phyloP scores from a whole-genome alignment of 2,888 invertebrate species.

The Agonopterix subpropinquella region DNA sequence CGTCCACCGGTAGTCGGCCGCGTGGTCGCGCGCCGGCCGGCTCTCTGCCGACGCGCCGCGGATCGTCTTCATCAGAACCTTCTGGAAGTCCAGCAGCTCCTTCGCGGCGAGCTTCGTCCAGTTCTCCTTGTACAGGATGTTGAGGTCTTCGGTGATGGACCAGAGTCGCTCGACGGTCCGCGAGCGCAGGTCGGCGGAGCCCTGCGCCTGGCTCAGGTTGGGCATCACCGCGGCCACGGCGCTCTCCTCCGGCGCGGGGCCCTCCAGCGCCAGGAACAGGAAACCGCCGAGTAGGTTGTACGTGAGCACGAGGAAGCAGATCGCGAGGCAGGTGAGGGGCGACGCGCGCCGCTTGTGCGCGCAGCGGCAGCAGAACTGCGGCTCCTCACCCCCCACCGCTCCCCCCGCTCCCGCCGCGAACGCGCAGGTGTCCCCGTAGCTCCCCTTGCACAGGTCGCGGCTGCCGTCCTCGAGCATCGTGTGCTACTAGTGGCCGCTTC shows the following conservation, averaged over 20 bases:
- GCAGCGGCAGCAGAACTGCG: conserved; percentile 64
- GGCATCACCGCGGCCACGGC: conserved; percentile 80
- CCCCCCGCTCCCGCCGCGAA: background rate
- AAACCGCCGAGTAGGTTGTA: conserved; percentile 96
- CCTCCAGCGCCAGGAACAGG: conserved; percentile 91
- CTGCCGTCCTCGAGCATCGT: conserved; percentile 37
- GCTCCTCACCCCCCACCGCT: conserved; percentile 20
- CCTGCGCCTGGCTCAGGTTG: conserved; percentile 68
- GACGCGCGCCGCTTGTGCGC: conserved; percentile 59
- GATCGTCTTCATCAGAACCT: conserved; percentile 71
- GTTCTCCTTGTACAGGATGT: conserved; percentile 92
- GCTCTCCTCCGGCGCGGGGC: conserved; percentile 72
- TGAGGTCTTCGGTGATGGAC: conserved; percentile 91
- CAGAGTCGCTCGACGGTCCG: conserved; percentile 87
- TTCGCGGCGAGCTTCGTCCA: conserved; percentile 93
- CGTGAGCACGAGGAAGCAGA: conserved; percentile 89
- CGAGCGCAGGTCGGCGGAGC: conserved; percentile 76
- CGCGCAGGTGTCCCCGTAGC: conserved; percentile 2
- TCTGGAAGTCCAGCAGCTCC: conserved; percentile 90
- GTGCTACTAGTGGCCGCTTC: conserved; percentile 8
- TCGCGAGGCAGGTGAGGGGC: conserved; percentile 86
- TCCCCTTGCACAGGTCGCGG: conserved; percentile 10
- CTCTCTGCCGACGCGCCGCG: conserved; percentile 49
- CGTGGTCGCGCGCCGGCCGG: conserved; percentile 33
- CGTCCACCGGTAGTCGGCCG: conserved; percentile 85